Evolutionary conservation across 2,113 vertebrate species (phyloP), one percentile per base, ranked within the genome.

Genomic region (Archocentrus centrarchus): DNA sequence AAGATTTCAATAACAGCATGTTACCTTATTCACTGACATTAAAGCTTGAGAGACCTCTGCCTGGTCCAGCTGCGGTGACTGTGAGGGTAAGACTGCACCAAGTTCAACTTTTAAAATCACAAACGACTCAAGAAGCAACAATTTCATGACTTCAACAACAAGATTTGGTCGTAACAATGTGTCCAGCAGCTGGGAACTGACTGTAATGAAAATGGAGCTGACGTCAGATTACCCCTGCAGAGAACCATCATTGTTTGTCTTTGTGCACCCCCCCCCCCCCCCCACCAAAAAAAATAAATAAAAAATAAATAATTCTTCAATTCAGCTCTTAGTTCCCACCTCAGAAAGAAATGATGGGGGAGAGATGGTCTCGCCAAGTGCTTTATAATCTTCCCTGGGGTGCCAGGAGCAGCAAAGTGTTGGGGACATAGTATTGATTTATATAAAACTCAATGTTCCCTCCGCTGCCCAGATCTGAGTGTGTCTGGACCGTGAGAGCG

Each of bases 381-480:
- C 88, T 93, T 92, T 88, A 90, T 93, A 91, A 92, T 92, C 91
- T 89, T 90, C 89, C 89, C 91, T 30, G 30, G 80, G 91, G 89
- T 85, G 85, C 88, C 44, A 37, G 86, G 83, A 90, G 84, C 87
- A 83, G 86, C 88, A 89, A 89, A 89, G 85, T 90, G 88, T 88
- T 92, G 84, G 92, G 91, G 89, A 93, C 92, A 88, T 61, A 81
- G 86, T 93, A 94, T 94, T 93, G 94, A 95, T 94, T 93, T 91
- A 92, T 94, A 94, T 92, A 91, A 93, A 94, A 87, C 87, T 90
- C 91, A 93, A 92, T 93, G 91, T 93, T 92, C 91, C 88, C 90
- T 85, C 80, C 13, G 83, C 81, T 83, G 86, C 89, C 85, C 90
- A 89, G 86, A 94, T 89, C 86, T 90, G 90, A 93, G 93, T 79